Conservation (phyloP, 2,888 invertebrate species). For the Synanthedon myopaeformis region DNA sequence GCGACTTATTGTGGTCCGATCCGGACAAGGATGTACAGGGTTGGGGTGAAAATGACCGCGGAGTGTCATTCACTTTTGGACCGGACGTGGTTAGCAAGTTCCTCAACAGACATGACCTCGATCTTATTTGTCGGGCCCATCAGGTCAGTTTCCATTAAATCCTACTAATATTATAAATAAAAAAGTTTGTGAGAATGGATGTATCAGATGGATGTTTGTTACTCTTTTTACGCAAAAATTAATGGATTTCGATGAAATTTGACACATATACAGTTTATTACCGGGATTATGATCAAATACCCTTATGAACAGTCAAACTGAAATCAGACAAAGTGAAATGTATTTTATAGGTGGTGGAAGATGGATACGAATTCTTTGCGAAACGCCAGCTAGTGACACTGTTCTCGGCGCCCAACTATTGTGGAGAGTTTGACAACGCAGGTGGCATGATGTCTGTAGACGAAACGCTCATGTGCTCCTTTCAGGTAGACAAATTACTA, state of each 20-base stretch:
- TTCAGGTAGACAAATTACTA: constrained; percentile 78
- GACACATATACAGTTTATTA: no score
- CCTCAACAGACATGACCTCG: constrained; percentile 95
- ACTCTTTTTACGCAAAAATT: no score
- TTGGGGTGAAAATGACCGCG: constrained; percentile 98
- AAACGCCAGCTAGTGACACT: constrained; percentile 97
- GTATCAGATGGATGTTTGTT: no score
- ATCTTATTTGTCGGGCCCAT: constrained; percentile 97
- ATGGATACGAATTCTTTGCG: constrained; percentile 99
- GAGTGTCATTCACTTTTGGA: constrained; percentile 98
- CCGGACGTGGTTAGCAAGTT: constrained; percentile 97
- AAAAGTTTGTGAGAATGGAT: no score
- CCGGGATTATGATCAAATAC: no score
- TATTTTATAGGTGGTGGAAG: constrained; percentile 85
- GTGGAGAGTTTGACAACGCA: constrained; percentile 98
- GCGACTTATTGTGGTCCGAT: constrained; percentile 97
- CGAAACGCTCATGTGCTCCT: constrained; percentile 98
- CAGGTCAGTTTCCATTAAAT: constrained; percentile 71
- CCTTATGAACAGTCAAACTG: no score
- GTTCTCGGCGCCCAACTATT: constrained; percentile 98
- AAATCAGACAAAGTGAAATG: background rate
- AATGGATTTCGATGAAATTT: no score
- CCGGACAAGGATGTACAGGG: constrained; percentile 95
- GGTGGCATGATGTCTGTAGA: constrained; percentile 99
- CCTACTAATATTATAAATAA: no score